phyloP scores from a whole-genome alignment of 2,113 vertebrate genomes.

The Ursus arctos region DNA sequence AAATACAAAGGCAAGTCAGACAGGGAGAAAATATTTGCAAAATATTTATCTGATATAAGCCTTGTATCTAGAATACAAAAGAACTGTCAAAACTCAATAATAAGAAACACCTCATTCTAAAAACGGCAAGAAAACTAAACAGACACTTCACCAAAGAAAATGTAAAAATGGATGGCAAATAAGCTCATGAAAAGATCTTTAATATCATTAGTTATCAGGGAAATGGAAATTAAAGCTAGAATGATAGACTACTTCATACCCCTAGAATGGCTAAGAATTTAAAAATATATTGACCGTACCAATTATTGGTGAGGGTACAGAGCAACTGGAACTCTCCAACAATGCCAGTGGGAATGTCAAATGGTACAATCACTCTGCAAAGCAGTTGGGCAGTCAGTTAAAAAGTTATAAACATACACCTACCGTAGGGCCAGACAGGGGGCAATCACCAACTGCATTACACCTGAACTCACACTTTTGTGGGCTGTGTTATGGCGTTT shows the following conservation, averaged over 20 bases:
- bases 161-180: not conserved
- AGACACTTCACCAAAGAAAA: not conserved
- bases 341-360: not conserved
- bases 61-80: conserved; percentile 15
- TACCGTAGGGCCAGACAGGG: not conserved
- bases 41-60: not conserved
- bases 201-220: not conserved
- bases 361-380: not conserved
- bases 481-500: not conserved
- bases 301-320: not conserved
- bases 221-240: not conserved
- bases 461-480: not conserved
- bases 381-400: not conserved
- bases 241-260: not conserved
- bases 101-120: not conserved
- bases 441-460: not conserved
- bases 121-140: not conserved
- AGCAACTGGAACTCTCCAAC: not conserved
- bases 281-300: not conserved
- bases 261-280: not conserved
- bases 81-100: not conserved
- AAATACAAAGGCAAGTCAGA: not conserved
- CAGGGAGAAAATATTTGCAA: conserved; percentile 29
- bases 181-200: not conserved
- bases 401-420: conserved; percentile 3